phyloP scores from a whole-genome alignment of 2,113 vertebrate genomes.

The Jacana jacana region DNA sequence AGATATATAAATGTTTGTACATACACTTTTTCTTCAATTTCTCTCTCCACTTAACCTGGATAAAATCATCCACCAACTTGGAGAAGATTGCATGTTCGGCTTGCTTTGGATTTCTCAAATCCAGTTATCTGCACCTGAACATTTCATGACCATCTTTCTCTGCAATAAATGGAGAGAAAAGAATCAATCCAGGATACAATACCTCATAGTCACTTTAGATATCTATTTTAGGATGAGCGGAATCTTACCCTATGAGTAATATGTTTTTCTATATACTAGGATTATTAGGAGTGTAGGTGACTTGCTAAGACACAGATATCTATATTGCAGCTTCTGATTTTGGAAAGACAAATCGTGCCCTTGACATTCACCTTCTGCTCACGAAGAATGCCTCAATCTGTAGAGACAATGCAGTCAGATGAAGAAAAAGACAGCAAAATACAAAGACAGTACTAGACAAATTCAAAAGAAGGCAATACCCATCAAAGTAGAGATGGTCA shows the following conservation, averaged over 20 bases:
- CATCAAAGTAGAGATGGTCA: not conserved
- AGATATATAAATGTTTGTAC: not conserved
- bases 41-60: not conserved
- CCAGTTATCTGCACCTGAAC: not conserved
- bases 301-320: not conserved
- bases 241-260: not conserved
- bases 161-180: not conserved
- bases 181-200: not conserved
- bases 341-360: not conserved
- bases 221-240: not conserved
- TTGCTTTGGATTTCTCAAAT: not conserved
- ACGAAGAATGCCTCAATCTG: not conserved
- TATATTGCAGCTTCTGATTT: not conserved
- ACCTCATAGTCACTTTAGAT: not conserved
- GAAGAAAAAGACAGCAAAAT: not conserved
- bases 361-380: not conserved
- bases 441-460: not conserved
- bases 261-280: not conserved
- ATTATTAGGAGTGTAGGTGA: not conserved
- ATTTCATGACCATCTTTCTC: not conserved
- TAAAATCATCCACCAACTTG: not conserved
- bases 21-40: not conserved
- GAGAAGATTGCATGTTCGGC: not conserved
- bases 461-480: not conserved
- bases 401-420: not conserved